Base-by-base conservation (phyloP, 2,888 invertebrate genomes). In the Stenodera caucasica region DNA sequence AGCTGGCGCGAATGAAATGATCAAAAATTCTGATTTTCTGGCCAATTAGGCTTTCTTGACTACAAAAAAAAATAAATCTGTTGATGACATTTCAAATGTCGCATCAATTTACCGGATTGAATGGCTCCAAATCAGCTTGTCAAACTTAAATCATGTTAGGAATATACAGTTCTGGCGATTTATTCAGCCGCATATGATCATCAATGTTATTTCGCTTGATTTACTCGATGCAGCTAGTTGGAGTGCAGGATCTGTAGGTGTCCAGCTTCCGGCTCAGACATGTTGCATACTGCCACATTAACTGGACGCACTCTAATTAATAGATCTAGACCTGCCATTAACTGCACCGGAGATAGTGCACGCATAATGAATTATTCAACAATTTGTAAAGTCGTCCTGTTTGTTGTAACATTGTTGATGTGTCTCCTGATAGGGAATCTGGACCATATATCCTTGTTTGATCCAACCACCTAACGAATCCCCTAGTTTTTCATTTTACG, bases 301-400 rank as follows among this genome's bases (percentile, higher is more conserved):
- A 67, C 66, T 63, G 67, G 67, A 72, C 69, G 68, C 66, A 70
- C 69, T 67, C 69, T 72, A 75, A 75, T 74, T 74, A 74, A 74
- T 74, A 71, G 72, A 71, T 72, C 69, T 67, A 26, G 72, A 70
- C 66, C 67, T 52, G 68, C 70, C 68, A 72, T 73, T 73, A 73
- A 70, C 70, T 71, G 69, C 70, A 75, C 71, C 73, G 70, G 74
- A 69, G 70, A 71, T 72, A 70, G 71, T 65, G 64, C 57, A 57
- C 65, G 64, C 59, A 67, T 61, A 65, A 70, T 73, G 72, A 74
- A 74, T 74, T 73, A 74, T 74, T 72, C 72, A 73, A 64, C 56
- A 58, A 35, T 45, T 45, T 53, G 62, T 58, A 62, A 58, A 60
- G 57, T 60, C 63, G 58, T 21, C 60, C 62, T 55, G 53, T 51